phyloP scores from a whole-genome alignment of 2,797 vertebrate genomes.

The Phaenicophaeus curvirostris region DNA sequence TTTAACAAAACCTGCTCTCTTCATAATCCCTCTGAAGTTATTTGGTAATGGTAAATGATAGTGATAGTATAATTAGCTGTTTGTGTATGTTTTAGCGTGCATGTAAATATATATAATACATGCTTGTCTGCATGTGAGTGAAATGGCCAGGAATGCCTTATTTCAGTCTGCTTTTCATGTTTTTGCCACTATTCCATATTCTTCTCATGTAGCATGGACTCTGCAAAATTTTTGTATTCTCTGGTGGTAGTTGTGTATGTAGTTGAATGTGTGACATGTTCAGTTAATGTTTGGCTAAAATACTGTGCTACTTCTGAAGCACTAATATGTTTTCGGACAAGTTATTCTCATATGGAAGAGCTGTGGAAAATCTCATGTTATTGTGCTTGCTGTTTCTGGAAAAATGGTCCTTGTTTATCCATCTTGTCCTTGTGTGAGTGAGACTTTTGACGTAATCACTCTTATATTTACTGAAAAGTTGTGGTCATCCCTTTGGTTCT shows the following conservation, averaged over 20 bases:
- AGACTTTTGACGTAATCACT: not conserved
- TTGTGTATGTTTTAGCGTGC: not conserved
- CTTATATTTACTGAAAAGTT: not conserved
- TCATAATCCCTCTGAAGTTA: not conserved
- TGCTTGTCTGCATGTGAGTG: no score
- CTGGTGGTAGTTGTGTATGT: not conserved
- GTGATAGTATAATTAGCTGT: not conserved
- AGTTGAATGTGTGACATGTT: not conserved
- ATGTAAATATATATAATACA: not conserved
- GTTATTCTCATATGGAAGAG: not conserved
- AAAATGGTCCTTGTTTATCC: not conserved
- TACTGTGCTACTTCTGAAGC: not conserved
- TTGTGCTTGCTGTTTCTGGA: not conserved
- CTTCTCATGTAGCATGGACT: not conserved
- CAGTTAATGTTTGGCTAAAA: not conserved
- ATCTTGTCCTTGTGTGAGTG: not conserved
- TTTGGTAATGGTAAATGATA: not conserved
- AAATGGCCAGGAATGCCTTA: not conserved
- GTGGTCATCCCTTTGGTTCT: not conserved
- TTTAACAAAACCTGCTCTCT: not conserved
- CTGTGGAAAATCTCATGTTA: not conserved
- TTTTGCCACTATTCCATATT: fast-evolving
- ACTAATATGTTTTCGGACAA: not conserved
- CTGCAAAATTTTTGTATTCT: not conserved
- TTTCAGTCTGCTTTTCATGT: not conserved